Evolutionary conservation across 2,888 invertebrate species (phyloP).

Genomic region (Mythimna lalbum): DNA sequence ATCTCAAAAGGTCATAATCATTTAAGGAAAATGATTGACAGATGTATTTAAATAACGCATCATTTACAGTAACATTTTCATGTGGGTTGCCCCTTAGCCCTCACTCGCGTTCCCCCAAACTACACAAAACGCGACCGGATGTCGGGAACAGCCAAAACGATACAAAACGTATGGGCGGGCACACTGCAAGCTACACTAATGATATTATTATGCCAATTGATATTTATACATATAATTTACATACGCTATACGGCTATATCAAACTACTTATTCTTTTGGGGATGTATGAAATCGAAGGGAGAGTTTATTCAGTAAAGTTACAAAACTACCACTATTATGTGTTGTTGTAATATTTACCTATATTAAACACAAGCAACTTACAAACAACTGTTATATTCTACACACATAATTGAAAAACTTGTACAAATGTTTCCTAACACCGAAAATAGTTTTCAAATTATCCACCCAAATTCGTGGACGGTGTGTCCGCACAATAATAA

Average conservation of each 20-base stretch:
- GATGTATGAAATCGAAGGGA: conserved; percentile 3
- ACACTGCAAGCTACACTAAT: conserved; percentile 77
- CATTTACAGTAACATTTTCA: conserved; percentile 46
- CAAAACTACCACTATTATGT: conserved; percentile 8
- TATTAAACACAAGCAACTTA: conserved; percentile 37
- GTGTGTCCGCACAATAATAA: conserved; percentile 81
- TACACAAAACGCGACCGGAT: conserved; percentile 74
- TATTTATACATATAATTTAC: conserved; percentile 55
- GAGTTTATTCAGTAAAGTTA: conserved; percentile 16
- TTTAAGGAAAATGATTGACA: conserved; percentile 48
- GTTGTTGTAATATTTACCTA: conserved; percentile 6
- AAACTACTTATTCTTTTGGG: conserved; percentile 35
- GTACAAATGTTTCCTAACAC: conserved; percentile 65
- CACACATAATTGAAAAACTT: conserved; percentile 64
- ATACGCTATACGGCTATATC: conserved; percentile 13
- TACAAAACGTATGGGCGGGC: conserved; percentile 88
- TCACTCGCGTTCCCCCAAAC: conserved; percentile 64
- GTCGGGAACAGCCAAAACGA: conserved; percentile 77
- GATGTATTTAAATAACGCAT: conserved; percentile 50
- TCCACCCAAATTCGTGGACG: conserved; percentile 70
- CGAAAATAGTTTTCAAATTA: conserved; percentile 76
- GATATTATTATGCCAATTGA: conserved; percentile 80
- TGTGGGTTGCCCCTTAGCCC: conserved; percentile 39
- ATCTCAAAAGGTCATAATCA: conserved; percentile 13
- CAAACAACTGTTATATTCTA: conserved; percentile 31